Base-by-base conservation (phyloP, 1,140 invertebrate genomes). In the Plodia interpunctella region DNA sequence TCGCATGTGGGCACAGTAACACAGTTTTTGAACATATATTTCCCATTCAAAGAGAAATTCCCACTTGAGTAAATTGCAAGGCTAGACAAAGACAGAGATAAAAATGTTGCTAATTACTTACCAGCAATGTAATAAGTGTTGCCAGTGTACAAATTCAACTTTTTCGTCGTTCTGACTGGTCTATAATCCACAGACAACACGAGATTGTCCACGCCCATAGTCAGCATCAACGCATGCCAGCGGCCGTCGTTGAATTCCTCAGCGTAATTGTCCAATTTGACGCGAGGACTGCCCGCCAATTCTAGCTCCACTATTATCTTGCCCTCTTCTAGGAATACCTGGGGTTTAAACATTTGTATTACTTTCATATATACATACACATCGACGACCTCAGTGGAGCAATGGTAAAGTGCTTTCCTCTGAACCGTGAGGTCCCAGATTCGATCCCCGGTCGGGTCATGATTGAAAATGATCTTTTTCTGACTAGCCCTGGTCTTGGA, bases 181-280 rank as follows among this genome's bases (percentile, higher is more conserved):
- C 94, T 88, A 30, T 94, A 93, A 89, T 98, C 95, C 0, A 98
- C 92, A 35, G 92, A 93, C 3, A 97, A 80, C 5, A 94, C 89
- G 0, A 97, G 85, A 2, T 83, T 92, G 77, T 98, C 95, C 13
- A 91, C 92, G 0, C 90, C 84, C 49, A 97, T 92, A 0, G 95
- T 94, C 15, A 98, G 85, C 49, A 95, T 91, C 10, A 96, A 91
- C 2, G 92, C 91, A 87, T 98, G 97, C 97, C 97, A 98, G 66
- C 94, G 93, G 0, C 97, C 97, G 86, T 98, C 97, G 78, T 98
- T 97, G 70, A 96, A 96, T 49, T 83, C 91, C 25, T 95, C 94
- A 17, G 95, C 93, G 74, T 96, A 98, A 74, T 97, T 97, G 74
- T 98, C 96, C 50, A 98, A 88, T 51, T 93, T 80, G 19, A 87